A percentile compares a stretch with the other conserved stretches of the same genome.
Conservation (phyloP, 2,888 invertebrate genomes). For the Chymomyza caudatula region DNA sequence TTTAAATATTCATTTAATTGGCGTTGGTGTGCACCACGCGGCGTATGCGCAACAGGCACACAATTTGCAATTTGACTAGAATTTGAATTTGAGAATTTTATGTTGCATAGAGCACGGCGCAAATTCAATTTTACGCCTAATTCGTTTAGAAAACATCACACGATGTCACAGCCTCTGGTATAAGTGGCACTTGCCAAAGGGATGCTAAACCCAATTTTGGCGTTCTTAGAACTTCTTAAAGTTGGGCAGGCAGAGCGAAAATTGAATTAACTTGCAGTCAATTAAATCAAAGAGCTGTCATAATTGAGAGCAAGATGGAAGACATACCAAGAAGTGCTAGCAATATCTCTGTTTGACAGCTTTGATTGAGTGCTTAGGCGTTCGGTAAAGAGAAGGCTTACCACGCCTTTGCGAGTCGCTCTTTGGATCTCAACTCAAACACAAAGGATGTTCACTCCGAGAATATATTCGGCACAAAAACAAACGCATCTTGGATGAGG, state of each 20-base stretch:
- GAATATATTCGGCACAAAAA: too few species aligned
- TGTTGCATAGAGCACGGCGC: not conserved
- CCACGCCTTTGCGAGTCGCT: too few species aligned
- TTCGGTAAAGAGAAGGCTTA: not conserved
- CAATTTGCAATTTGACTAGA: constrained; percentile 16
- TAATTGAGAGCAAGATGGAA: constrained; percentile 55
- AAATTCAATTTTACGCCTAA: constrained; percentile 11
- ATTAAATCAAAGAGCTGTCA: constrained; percentile 67
- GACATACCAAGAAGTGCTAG: constrained; percentile 1
- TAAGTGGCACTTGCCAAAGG: constrained; percentile 8
- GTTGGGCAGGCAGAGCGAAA: constrained; percentile 21
- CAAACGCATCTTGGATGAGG: too few species aligned
- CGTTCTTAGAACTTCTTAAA: constrained; percentile 17
- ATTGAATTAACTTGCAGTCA: constrained; percentile 64
- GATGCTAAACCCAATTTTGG: not conserved
- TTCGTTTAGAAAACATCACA: constrained; percentile 18
- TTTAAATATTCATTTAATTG: constrained; percentile 68
- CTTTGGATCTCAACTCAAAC: too few species aligned
- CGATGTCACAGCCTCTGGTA: constrained; percentile 12
- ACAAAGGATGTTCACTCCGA: too few species aligned
- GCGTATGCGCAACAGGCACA: constrained; percentile 23
- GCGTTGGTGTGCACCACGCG: constrained; percentile 9
- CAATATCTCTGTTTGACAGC: not conserved
- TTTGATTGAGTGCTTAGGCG: constrained; percentile 16
- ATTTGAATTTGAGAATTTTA: constrained; percentile 6